A percentile compares a stretch with the other conserved stretches of the same genome.
These are phyloP conservation scores for Scaptomyza flava DNA, from an alignment of 2,888 invertebrate genomes.

Conservation along the genomic window DNA sequence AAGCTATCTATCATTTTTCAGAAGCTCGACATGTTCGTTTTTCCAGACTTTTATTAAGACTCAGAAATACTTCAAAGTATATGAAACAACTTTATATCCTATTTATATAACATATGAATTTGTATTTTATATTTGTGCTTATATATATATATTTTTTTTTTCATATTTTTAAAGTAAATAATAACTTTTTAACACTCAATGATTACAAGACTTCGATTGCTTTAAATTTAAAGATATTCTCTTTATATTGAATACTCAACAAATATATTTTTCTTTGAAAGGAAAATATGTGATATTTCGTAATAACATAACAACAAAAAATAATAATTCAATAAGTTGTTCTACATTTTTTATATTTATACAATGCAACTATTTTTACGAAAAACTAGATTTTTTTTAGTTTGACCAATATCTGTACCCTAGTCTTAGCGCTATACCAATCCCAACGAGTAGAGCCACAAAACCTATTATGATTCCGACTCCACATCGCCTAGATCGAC, in stretches of 20 bases:
- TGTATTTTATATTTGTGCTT: no score
- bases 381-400: background rate
- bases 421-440: background rate
- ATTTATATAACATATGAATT: background rate
- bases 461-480: background rate
- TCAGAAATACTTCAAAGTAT: background rate
- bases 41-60: conserved; percentile 7
- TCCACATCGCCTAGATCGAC: background rate
- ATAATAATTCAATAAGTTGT: background rate
- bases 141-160: no score
- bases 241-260: background rate
- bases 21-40: conserved; percentile 11
- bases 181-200: no score
- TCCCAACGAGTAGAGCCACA: background rate
- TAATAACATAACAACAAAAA: no score
- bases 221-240: no score
- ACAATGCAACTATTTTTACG: no score
- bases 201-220: no score
- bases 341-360: background rate
- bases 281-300: no score
- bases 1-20: conserved; percentile 53
- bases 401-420: background rate
- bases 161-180: no score
- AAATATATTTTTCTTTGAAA: background rate
- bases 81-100: background rate